Percentiles rank a stretch among this genome's conserved stretches.
These are phyloP conservation scores for Elachura formosa DNA, from an alignment of 2,113 vertebrate genomes.

Conservation along the genomic window DNA sequence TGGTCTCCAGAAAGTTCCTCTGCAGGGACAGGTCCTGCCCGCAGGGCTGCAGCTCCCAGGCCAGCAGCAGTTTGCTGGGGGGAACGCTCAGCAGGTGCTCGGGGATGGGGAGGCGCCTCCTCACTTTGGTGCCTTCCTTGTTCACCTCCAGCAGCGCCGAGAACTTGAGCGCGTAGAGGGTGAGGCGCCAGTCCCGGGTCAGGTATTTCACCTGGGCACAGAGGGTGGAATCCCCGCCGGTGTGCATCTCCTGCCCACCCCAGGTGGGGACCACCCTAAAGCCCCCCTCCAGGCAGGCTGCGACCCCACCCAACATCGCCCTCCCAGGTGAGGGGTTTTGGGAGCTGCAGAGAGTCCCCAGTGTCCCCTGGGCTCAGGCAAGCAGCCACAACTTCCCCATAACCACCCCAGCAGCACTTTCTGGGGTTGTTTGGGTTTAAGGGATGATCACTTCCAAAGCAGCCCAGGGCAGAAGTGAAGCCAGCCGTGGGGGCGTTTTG, in stretches of 20 bases:
- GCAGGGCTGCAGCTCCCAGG: conserved; percentile 68
- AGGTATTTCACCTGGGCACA: conserved; percentile 72
- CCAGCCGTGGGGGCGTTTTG: neutral
- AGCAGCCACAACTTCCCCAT: neutral
- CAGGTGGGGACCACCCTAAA: neutral
- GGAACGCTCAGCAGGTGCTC: conserved; percentile 70
- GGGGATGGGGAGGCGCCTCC: conserved; percentile 65
- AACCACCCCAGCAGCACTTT: neutral
- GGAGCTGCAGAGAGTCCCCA: neutral
- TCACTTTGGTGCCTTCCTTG: conserved; percentile 77
- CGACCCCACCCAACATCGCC: accelerated
- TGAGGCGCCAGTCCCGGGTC: conserved; percentile 76
- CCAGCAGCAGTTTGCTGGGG: conserved; percentile 75
- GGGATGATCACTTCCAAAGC: neutral
- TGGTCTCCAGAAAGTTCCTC: conserved; percentile 47
- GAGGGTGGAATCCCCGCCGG: neutral
- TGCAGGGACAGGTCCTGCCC: neutral
- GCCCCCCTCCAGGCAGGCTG: accelerated
- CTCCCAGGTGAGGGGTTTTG: too few species aligned
- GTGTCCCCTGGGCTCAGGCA: accelerated
- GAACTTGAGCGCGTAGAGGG: conserved; percentile 64
- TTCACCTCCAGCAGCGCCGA: conserved; percentile 78
- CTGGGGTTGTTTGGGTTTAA: accelerated
- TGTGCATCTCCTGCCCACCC: too few species aligned
- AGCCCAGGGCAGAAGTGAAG: accelerated